These are phyloP conservation scores for Coryphaenoides rupestris DNA, from an alignment of 2,113 vertebrate species.

Conservation along the genomic window DNA sequence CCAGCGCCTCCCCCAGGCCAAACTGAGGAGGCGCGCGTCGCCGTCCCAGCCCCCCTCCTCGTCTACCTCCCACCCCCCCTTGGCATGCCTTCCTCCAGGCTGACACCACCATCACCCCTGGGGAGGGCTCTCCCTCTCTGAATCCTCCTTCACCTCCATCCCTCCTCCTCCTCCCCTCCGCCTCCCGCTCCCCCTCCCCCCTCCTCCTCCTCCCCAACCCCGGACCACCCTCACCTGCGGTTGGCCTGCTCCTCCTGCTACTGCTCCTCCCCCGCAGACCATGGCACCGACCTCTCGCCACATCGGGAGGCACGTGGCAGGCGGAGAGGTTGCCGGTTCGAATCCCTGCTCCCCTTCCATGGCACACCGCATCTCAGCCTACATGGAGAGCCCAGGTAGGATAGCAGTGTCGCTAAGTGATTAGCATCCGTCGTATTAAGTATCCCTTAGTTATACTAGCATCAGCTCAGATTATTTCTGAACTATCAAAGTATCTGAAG, in stretches of 20 bases:
- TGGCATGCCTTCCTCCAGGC: conserved; percentile 31
- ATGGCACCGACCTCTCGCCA: no score
- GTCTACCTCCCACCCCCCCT: conserved; percentile 24
- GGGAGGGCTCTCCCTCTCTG: conserved; percentile 63
- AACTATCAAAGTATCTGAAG: no score
- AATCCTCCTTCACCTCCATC: conserved; percentile 67
- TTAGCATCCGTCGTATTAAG: no score
- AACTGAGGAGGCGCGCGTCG: conserved; percentile 27
- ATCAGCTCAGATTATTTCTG: no score
- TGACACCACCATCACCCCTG: conserved; percentile 66
- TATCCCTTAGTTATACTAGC: no score
- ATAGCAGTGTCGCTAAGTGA: no score
- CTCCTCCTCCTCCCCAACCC: conserved; percentile 15
- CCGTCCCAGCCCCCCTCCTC: conserved; percentile 13
- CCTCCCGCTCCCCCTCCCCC: conserved; percentile 28
- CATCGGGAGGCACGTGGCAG: no score
- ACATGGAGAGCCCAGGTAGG: no score
- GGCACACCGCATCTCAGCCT: no score
- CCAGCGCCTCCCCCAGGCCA: conserved; percentile 16
- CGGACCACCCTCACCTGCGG: conserved; percentile 14
- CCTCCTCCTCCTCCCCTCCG: conserved; percentile 30
- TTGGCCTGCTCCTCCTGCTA: no score
- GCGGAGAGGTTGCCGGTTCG: no score
- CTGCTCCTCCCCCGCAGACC: neutral
- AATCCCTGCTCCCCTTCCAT: no score